Evolutionary conservation across 1,140 invertebrate species (phyloP), one percentile per base, ranked within the genome.

Genomic region (Sinonovacula constricta): DNA sequence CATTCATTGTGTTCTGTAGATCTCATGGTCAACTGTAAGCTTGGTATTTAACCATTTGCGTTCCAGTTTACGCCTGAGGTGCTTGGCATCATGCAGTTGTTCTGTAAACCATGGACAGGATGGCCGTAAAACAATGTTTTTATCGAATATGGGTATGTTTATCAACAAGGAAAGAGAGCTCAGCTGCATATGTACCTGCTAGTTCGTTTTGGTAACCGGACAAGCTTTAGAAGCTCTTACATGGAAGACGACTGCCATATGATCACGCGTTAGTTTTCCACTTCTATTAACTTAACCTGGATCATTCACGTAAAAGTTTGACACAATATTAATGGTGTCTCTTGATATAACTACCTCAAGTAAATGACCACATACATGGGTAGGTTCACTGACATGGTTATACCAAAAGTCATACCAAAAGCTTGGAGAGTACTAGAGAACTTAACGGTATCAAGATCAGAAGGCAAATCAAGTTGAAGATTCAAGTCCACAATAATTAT

Each of bases 341-440:
- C 62, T 71, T 26, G 68, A 71, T 31, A 79, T 79, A 12, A 71
- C 33, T 5, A 71, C 59, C 15, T 72, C 68, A 5, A 79, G 56
- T 1, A 62, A 72, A 24, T 79, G 77, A 14, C 77, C 77, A 15
- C 45, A 18, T 31, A 62, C 39, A n/a, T 72, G 68, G n/a, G 77
- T 79, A 2, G 51, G 26, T 1, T 53, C 51, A 0, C 7, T 22
- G 1, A 72, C 60, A 67, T n/a, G 71, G 77, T 30, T 79, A 68
- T 5, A n/a, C n/a, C n/a, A n/a, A n/a, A n/a, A n/a, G 49, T 33
- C 3, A 79, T 18, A 1, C 77, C 77, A 18, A 69, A 14, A 30
- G 28, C 33, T 3, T 18, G 24, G 56, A 30, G 33, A 31, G 18
- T 54, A 2, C 49, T 5, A 5, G 45, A 36, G 33, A 65, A 65